Percentiles rank a stretch among this genome's conserved stretches.
These are phyloP conservation scores for Triplophysa bombifrons DNA, from an alignment of 2,797 vertebrate genomes.

Conservation along the genomic window DNA sequence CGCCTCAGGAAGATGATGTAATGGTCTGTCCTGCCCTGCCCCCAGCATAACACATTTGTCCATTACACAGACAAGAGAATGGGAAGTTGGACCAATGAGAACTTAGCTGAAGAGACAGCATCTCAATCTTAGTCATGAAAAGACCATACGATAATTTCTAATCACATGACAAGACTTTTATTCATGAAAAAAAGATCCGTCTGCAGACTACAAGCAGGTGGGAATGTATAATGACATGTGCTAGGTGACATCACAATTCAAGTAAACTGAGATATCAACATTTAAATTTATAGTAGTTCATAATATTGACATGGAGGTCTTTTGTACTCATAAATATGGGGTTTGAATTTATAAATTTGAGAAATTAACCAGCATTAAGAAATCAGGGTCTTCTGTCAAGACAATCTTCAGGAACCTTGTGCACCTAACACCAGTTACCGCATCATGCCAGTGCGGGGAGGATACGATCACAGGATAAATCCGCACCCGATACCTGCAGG, in stretches of 20 bases:
- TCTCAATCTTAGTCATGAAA: background rate
- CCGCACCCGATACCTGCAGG: background rate
- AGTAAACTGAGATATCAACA: too few relatives aligned
- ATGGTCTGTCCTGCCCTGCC: slow-evolving; percentile 24
- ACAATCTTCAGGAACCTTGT: background rate
- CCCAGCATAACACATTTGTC: slow-evolving; percentile 11
- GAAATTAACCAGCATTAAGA: background rate
- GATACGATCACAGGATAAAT: slow-evolving; percentile 40
- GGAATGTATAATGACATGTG: background rate
- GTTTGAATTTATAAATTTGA: background rate
- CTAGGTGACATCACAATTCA: too few relatives aligned
- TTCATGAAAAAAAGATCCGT: too few relatives aligned
- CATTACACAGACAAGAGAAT: background rate
- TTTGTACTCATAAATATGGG: too few relatives aligned
- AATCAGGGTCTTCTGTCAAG: slow-evolving; percentile 6
- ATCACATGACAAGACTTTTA: background rate
- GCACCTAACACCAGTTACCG: background rate
- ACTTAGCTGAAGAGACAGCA: background rate
- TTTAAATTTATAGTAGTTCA: too few relatives aligned
- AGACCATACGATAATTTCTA: background rate
- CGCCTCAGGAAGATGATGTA: slow-evolving; percentile 17
- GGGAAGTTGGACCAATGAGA: background rate
- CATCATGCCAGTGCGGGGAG: background rate
- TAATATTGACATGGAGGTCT: too few relatives aligned
- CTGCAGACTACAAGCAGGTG: background rate